Conservation (phyloP, 1,140 invertebrate species). For the Thereuonema tuberculata region DNA sequence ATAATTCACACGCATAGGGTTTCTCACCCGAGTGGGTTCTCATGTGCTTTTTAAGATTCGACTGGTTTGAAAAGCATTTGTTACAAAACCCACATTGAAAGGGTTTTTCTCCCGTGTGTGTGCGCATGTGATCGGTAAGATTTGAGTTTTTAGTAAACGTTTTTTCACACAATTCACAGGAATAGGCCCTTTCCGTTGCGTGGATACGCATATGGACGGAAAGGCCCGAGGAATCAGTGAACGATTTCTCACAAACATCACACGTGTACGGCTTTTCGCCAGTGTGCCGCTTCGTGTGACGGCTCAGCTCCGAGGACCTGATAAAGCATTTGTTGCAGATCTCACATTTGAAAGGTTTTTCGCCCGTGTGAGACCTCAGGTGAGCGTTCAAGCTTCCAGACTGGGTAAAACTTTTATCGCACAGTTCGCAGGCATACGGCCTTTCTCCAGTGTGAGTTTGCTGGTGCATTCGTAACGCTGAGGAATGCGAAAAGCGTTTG, state of each 20-base stretch:
- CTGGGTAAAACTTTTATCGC: slow-evolving; percentile 56
- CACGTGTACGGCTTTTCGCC: not conserved
- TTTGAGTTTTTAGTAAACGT: not conserved
- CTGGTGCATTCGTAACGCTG: slow-evolving; percentile 10
- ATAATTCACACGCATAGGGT: not conserved
- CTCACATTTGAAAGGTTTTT: slow-evolving; percentile 34
- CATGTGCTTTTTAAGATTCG: not conserved
- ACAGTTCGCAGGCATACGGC: slow-evolving; percentile 52
- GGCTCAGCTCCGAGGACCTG: not conserved
- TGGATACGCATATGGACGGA: not conserved
- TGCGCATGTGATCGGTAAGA: not conserved
- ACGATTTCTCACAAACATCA: not conserved
- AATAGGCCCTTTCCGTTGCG: not conserved
- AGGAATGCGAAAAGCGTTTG: slow-evolving; percentile 7
- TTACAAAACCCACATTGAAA: not conserved
- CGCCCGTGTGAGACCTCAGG: slow-evolving; percentile 31
- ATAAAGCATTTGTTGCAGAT: slow-evolving; percentile 27
- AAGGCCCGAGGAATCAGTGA: not conserved
- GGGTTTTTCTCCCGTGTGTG: not conserved
- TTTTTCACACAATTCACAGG: slow-evolving; percentile 3
- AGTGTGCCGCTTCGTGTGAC: not conserved
- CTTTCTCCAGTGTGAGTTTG: slow-evolving; percentile 41
- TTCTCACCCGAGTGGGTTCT: not conserved
- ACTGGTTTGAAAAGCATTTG: not conserved
- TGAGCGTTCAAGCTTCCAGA: slow-evolving; percentile 33